phyloP scores from a whole-genome alignment of 2,888 invertebrate genomes.

The Microplitis deprimator region DNA sequence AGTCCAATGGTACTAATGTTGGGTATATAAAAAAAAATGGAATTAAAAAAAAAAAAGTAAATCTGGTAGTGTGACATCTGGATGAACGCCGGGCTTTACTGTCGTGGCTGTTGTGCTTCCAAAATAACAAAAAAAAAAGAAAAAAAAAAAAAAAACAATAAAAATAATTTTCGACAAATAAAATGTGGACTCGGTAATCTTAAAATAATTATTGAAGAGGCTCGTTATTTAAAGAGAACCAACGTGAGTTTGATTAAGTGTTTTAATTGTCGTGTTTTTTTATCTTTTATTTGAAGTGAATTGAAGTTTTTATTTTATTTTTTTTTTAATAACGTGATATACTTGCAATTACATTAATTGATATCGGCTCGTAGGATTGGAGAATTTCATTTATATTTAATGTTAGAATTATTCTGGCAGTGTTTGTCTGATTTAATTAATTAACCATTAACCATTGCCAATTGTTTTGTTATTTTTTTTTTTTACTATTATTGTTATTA shows the following conservation, averaged over 20 bases:
- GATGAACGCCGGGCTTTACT: background rate
- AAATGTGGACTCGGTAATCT: background rate
- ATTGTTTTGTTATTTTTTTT: background rate
- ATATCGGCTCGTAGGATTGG: background rate
- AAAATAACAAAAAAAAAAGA: background rate
- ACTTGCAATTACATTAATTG: background rate
- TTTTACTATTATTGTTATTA: background rate
- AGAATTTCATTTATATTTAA: background rate
- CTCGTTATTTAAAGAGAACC: background rate
- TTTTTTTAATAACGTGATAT: background rate
- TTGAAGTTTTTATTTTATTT: background rate
- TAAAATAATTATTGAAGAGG: background rate
- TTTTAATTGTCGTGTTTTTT: background rate
- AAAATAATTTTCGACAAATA: background rate
- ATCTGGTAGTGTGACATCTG: background rate
- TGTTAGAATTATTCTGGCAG: background rate
- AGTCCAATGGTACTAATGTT: background rate
- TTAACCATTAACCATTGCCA: background rate
- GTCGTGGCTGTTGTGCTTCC: background rate
- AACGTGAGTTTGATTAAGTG: background rate
- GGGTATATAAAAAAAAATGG: background rate
- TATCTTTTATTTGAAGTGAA: background rate
- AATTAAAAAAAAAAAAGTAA: background rate
- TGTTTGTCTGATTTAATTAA: background rate
- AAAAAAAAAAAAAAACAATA: too few species aligned